phyloP scores from a whole-genome alignment of 2,113 vertebrate genomes.

The Sebastes schlegelii region DNA sequence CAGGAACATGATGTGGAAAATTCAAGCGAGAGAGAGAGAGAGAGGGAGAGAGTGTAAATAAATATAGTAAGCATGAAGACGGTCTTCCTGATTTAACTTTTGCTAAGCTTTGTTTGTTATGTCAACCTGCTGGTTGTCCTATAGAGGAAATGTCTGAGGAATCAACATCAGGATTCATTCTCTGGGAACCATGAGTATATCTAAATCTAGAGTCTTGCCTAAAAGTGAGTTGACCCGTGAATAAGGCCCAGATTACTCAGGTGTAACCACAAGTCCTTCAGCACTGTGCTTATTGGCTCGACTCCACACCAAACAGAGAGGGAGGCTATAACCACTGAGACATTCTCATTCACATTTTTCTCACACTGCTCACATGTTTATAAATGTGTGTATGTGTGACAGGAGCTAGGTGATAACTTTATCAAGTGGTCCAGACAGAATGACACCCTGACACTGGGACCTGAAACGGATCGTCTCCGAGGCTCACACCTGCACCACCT shows the following conservation, averaged over 20 bases:
- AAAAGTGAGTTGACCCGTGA: not conserved
- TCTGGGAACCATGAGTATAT: not conserved
- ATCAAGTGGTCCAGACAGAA: slow-evolving; percentile 13
- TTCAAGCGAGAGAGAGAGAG: not conserved
- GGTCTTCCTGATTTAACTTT: no score
- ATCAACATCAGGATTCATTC: not conserved
- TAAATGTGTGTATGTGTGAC: slow-evolving; percentile 18
- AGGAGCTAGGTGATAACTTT: slow-evolving; percentile 13
- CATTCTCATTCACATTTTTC: not conserved
- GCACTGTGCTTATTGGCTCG: not conserved
- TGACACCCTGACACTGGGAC: slow-evolving; percentile 13
- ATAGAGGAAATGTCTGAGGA: not conserved
- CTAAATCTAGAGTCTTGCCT: not conserved
- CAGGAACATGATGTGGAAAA: no score
- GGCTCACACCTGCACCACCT: slow-evolving; percentile 12
- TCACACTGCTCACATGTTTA: not conserved
- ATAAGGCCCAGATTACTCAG: not conserved
- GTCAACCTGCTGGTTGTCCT: not conserved
- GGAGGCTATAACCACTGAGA: not conserved
- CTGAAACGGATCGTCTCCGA: not conserved
- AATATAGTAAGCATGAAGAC: no score
- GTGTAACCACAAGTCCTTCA: not conserved
- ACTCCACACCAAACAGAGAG: not conserved
- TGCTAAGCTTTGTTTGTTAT: not conserved
- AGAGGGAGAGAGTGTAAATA: not conserved